A percentile compares a stretch with the other conserved stretches of the same genome.
Evolutionary conservation across 2,888 invertebrate genomes (phyloP).

Genomic region (Caenorhabditis doughertyi): DNA sequence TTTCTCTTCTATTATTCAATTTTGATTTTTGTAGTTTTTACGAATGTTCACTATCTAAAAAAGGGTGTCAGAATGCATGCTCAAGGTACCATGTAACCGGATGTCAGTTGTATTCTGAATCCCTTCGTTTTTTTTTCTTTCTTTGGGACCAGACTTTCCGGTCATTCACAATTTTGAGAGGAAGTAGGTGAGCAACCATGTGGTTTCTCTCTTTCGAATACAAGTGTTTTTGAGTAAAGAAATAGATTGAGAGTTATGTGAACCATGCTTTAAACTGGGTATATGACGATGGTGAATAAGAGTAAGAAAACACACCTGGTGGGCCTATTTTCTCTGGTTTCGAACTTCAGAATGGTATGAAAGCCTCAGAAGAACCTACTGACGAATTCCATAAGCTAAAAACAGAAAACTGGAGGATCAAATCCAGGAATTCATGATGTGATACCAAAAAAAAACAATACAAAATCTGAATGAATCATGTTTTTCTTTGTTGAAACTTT

Average conservation of each 20-base stretch:
- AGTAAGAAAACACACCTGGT: too few relatives aligned
- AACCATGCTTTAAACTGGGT: too few relatives aligned
- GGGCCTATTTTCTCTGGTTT: too few relatives aligned
- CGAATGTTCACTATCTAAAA: constrained; percentile 6
- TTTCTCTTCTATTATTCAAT: not conserved
- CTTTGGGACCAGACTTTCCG: constrained; percentile 39
- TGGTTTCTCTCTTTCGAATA: not conserved
- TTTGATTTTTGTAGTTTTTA: constrained; percentile 12
- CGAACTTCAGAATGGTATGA: too few relatives aligned
- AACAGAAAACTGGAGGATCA: too few relatives aligned
- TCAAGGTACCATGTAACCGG: constrained; percentile 28
- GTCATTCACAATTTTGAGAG: constrained; percentile 24
- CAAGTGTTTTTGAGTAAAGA: constrained; percentile 17
- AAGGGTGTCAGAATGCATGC: not conserved
- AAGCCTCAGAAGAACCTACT: too few relatives aligned
- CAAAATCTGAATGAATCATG: not conserved
- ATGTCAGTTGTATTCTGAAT: constrained; percentile 21
- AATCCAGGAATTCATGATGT: not conserved
- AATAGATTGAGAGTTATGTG: not conserved
- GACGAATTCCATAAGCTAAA: too few relatives aligned
- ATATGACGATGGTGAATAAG: too few relatives aligned
- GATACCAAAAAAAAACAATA: too few relatives aligned
- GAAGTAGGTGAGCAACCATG: constrained; percentile 30
- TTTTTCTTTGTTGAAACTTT: not conserved
- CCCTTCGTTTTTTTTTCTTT: constrained; percentile 1